A percentile compares a stretch with the other conserved stretches of the same genome.
phyloP scores from a whole-genome alignment of 2,888 invertebrate species.

The Nematopogon swammerdamellus region DNA sequence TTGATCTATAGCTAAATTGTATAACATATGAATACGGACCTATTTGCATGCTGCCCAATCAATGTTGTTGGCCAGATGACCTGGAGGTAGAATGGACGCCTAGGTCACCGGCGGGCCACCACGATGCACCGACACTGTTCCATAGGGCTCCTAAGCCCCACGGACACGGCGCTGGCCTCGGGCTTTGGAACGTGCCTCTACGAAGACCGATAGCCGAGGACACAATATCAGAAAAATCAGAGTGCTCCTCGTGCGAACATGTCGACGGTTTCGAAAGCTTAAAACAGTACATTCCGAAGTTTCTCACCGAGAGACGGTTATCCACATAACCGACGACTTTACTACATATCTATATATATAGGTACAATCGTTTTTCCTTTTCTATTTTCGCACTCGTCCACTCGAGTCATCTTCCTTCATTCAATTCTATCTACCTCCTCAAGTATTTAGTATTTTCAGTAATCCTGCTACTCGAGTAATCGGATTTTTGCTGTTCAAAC shows the following conservation, averaged over 20 bases:
- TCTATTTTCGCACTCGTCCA: too few species aligned
- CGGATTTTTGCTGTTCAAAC: too few species aligned
- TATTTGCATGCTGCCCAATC: constrained; percentile 30
- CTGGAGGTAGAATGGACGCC: constrained; percentile 21
- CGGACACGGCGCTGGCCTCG: background rate
- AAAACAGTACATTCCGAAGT: constrained; percentile 3
- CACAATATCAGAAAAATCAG: background rate
- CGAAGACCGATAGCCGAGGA: constrained; percentile 6
- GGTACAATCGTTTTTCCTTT: too few species aligned
- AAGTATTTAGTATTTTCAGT: too few species aligned
- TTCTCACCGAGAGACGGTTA: constrained; percentile 2
- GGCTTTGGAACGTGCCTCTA: constrained; percentile 13
- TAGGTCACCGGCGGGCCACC: constrained; percentile 14
- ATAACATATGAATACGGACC: constrained; percentile 26
- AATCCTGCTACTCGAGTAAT: too few species aligned
- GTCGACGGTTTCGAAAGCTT: background rate
- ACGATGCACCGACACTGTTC: background rate
- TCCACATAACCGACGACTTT: background rate
- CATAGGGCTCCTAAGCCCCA: too few species aligned
- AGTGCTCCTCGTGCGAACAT: constrained; percentile 1
- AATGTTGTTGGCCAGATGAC: constrained; percentile 24
- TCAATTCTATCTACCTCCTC: too few species aligned
- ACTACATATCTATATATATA: too few species aligned
- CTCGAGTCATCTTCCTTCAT: too few species aligned
- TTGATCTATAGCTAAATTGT: constrained; percentile 7